Base-by-base conservation (phyloP, 2,888 invertebrate species). In the Apotomis capreana region DNA sequence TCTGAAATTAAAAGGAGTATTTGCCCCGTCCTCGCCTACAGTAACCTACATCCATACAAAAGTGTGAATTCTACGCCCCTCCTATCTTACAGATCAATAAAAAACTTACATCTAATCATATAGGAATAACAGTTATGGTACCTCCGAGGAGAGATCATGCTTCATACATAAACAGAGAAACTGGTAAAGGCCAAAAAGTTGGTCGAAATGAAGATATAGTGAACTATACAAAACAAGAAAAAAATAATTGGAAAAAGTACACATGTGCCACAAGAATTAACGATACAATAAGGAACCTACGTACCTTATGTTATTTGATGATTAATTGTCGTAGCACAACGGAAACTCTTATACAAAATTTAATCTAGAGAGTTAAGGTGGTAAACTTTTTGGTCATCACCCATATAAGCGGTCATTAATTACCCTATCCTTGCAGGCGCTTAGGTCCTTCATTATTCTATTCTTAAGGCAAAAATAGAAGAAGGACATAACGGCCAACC, bases 11-110 rank as follows among this genome's bases (percentile, higher is more conserved):
- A 51, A 62, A 46, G 69, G 74, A 75, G 75, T 74, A 75, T 70
- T 74, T 59, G 40, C 71, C 57, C 72, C 59, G 10, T 57, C 68
- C 55, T 71, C 49, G 49, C 49, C 12, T 49, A 40, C 40, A 49
- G 68, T 10, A 73, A 63, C 60, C 73, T 76, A 76, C 64, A 75
- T 76, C 52, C 68, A 77, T 84, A 82, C 78, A 83, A 84, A 84
- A 83, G 79, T 83, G 81, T 77, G 80, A 83, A 84, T 76, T 77
- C 80, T 83, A 83, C 72, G 46, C 72, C 70, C 54, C 51, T 74
- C 68, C 4, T 70, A 73, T 69, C 65, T 54, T 74, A 75, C 70
- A 75, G 74, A 74, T 75, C 67, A 59, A 76, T 80, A 80, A 69
- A 80, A 80, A 79, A 78, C 77, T 77, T 80, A 79, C 72, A 69